Conservation (phyloP, 2,888 invertebrate species). For the Cheilosia impressa region DNA sequence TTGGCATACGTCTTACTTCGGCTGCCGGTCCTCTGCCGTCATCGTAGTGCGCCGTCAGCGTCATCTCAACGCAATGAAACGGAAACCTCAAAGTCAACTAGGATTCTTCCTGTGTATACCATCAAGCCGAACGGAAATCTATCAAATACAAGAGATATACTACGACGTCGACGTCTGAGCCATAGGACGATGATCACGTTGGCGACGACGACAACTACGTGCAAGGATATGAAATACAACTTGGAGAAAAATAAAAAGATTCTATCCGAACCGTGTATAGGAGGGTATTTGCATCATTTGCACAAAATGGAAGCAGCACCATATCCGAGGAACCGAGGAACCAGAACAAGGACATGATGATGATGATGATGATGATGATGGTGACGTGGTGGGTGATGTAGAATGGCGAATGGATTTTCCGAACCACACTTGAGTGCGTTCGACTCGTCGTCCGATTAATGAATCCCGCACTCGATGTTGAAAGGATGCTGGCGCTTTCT, state of each 20-base stretch:
- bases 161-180: conserved; percentile 5
- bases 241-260: conserved; percentile 44
- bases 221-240: conserved; percentile 51
- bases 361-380: conserved; percentile 49
- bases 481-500: conserved; percentile 44
- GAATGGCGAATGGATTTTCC: conserved; percentile 68
- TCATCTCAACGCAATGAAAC: conserved; percentile 45
- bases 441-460: conserved; percentile 73
- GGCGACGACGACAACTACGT: conserved; percentile 20
- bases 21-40: conserved; percentile 28
- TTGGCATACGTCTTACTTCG: conserved; percentile 60
- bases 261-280: conserved; percentile 52
- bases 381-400: conserved; percentile 12
- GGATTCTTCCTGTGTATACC: conserved; percentile 66
- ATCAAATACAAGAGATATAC: conserved; percentile 69
- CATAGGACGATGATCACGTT: conserved; percentile 27
- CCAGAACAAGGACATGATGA: conserved; percentile 68
- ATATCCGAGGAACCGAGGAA: conserved; percentile 41
- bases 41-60: conserved; percentile 24
- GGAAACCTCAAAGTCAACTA: conserved; percentile 74
- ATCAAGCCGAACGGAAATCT: conserved; percentile 71
- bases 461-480: conserved; percentile 56
- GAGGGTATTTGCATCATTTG: conserved; percentile 70
- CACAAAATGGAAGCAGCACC: conserved; percentile 59
- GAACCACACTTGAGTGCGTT: conserved; percentile 65